Evolutionary conservation across 2,797 vertebrate species (phyloP).

Genomic region (Poecilia velifera): DNA sequence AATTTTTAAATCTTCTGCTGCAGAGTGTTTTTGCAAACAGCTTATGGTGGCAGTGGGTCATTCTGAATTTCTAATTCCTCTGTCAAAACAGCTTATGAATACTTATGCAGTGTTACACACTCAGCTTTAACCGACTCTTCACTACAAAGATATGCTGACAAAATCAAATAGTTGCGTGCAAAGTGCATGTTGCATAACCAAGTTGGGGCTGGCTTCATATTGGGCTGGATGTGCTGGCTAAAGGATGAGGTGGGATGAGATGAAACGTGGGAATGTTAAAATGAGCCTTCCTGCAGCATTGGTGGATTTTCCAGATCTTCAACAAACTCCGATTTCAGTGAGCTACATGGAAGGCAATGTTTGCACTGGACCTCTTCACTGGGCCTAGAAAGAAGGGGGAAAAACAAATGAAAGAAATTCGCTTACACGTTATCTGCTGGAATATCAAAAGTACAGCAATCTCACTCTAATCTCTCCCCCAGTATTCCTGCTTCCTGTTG

Average conservation of each 20-base stretch:
- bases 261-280: conserved; percentile 48
- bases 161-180: background rate
- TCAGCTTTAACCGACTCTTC: background rate
- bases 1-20: conserved; percentile 8
- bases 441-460: conserved; percentile 6
- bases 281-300: conserved; percentile 8
- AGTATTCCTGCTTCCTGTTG: background rate
- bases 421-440: background rate
- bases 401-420: background rate
- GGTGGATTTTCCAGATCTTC: conserved; percentile 30
- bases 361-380: conserved; percentile 19
- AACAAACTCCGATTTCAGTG: conserved; percentile 36
- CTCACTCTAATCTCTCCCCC: background rate
- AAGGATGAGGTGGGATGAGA: conserved; percentile 37
- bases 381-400: background rate
- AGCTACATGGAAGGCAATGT: conserved; percentile 28
- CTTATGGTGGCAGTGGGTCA: background rate
- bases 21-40: conserved; percentile 10
- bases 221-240: conserved; percentile 33
- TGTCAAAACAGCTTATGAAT: conserved; percentile 12
- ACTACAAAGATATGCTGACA: background rate
- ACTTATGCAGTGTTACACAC: conserved; percentile 7
- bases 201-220: conserved; percentile 16
- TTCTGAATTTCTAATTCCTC: conserved; percentile 20
- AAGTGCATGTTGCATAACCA: background rate